Evolutionary conservation across 2,888 invertebrate genomes (phyloP).

Genomic region (Antheraea assamensis): DNA sequence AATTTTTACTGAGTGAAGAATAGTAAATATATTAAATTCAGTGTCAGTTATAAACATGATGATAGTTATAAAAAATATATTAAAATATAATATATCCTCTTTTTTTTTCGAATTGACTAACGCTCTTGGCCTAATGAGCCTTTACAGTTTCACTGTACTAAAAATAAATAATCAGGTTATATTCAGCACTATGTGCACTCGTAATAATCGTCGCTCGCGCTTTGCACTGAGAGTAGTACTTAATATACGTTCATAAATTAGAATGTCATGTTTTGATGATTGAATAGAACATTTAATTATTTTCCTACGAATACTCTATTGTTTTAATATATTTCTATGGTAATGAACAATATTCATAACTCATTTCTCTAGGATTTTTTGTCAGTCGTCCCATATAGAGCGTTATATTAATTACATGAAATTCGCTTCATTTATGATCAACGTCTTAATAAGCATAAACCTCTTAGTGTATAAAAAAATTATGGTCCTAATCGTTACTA

Average conservation of each 20-base stretch:
- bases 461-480: not conserved
- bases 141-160: no score
- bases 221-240: not conserved
- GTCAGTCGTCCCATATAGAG: not conserved
- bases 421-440: not conserved
- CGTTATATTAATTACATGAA: not conserved
- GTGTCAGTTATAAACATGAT: no score
- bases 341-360: not conserved
- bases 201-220: no score
- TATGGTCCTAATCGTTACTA: constrained; percentile 4
- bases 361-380: not conserved
- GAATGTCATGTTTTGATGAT: not conserved
- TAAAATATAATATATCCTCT: no score
- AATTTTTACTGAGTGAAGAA: no score
- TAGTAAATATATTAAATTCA: no score
- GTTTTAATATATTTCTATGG: not conserved
- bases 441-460: not conserved
- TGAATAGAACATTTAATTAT: not conserved
- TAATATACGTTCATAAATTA: not conserved
- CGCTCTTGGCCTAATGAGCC: no score
- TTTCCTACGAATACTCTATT: not conserved
- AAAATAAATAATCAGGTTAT: no score
- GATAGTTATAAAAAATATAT: no score
- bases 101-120: no score
- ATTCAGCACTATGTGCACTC: no score